A percentile compares a stretch with the other conserved stretches of the same genome.
These are phyloP conservation scores for Oryzias sinensis DNA, from an alignment of 2,797 vertebrate species.

Conservation along the genomic window DNA sequence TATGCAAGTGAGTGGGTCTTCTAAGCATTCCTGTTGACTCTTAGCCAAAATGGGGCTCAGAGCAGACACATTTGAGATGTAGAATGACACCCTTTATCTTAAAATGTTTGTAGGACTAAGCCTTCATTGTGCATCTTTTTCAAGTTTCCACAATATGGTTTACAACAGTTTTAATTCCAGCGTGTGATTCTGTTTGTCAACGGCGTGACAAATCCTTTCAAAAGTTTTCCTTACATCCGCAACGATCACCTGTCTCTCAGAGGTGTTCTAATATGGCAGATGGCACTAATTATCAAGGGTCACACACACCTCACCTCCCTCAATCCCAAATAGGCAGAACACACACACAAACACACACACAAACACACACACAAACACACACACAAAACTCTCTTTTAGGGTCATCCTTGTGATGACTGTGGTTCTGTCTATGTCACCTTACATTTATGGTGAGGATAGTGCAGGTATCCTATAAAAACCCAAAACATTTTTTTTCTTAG, in stretches of 20 bases:
- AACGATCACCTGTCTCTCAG: conserved; percentile 60
- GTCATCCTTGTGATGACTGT: not conserved
- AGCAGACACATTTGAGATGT: conserved; percentile 4
- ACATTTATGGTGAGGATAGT: conserved; percentile 41
- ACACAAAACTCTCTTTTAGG: conserved; percentile 48
- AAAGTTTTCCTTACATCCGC: conserved; percentile 50
- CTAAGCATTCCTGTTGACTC: conserved; percentile 40
- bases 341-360: too few species aligned
- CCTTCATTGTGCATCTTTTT: too few species aligned
- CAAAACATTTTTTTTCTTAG: too few species aligned
- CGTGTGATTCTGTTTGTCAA: not conserved
- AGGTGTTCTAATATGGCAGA: conserved; percentile 69
- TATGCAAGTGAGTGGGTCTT: conserved; percentile 20
- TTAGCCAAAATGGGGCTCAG: conserved; percentile 42
- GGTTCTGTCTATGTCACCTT: not conserved
- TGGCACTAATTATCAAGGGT: conserved; percentile 76
- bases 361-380: conserved; percentile 12
- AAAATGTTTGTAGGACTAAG: not conserved
- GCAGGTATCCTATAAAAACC: conserved; percentile 21
- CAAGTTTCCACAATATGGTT: not conserved
- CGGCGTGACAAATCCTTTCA: conserved; percentile 15
- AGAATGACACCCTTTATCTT: not conserved
- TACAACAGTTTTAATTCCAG: conserved; percentile 2
- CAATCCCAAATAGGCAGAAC: conserved; percentile 3
- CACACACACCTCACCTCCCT: conserved; percentile 32